phyloP scores from a whole-genome alignment of 2,797 vertebrate genomes.

The Hypotaenidia okinawae region DNA sequence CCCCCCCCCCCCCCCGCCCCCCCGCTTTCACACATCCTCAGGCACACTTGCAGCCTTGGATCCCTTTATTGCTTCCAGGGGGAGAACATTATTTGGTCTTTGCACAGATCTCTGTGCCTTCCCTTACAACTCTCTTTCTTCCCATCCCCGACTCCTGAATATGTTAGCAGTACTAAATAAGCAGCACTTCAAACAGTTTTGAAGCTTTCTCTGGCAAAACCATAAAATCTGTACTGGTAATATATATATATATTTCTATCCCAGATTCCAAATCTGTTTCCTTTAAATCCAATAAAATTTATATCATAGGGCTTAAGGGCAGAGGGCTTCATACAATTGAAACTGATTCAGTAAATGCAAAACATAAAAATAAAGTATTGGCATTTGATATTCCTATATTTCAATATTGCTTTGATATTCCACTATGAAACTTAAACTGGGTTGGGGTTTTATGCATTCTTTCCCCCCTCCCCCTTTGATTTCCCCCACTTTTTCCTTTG shows the following conservation, averaged over 20 bases:
- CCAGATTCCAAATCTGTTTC: constrained; percentile 78
- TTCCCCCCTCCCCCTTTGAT: constrained; percentile 69
- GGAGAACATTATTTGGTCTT: neutral
- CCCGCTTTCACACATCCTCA: neutral
- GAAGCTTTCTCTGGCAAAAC: constrained; percentile 46
- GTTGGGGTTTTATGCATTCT: constrained; percentile 80
- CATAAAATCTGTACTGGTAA: constrained; percentile 43
- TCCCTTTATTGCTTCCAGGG: neutral
- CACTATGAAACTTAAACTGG: constrained; percentile 78
- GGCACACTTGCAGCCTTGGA: neutral
- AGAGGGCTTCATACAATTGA: constrained; percentile 66
- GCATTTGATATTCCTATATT: constrained; percentile 80
- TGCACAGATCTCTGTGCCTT: neutral
- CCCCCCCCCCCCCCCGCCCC: too few relatives aligned
- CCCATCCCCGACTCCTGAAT: neutral
- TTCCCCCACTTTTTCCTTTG: constrained; percentile 69
- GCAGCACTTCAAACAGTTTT: constrained; percentile 51
- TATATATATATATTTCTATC: constrained; percentile 52
- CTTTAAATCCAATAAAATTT: constrained; percentile 75
- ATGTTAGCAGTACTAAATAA: constrained; percentile 24
- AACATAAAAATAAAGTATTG: constrained; percentile 76
- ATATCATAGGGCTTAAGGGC: constrained; percentile 64
- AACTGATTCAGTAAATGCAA: constrained; percentile 76
- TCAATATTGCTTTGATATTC: constrained; percentile 83
- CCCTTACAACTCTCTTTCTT: neutral